Evolutionary conservation across 2,888 invertebrate genomes (phyloP).

Genomic region (Stratiomys singularior): DNA sequence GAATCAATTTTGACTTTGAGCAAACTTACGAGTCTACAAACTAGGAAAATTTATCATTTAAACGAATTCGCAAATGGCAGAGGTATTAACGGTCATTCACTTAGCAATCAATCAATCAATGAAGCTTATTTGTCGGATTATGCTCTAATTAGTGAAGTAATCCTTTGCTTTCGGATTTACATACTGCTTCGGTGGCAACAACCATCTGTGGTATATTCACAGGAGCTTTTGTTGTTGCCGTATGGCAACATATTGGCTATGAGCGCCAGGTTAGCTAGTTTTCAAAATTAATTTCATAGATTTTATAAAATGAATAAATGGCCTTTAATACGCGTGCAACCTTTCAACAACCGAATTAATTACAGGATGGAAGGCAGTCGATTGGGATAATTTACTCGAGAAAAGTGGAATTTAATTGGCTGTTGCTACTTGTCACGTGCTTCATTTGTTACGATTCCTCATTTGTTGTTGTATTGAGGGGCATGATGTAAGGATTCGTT

Average conservation of each 20-base stretch:
- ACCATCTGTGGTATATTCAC: background rate
- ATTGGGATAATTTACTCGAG: no score
- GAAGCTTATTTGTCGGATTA: conserved; percentile 41
- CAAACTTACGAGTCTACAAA: background rate
- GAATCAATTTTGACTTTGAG: background rate
- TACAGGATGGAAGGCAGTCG: background rate
- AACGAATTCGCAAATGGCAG: conserved; percentile 17
- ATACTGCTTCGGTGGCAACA: background rate
- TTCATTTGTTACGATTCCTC: no score
- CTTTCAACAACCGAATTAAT: background rate
- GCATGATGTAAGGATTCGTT: no score
- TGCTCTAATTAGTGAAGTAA: conserved; percentile 43
- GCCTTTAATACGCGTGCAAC: background rate
- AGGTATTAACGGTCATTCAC: conserved; percentile 43
- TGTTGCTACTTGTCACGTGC: no score
- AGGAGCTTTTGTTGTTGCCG: background rate
- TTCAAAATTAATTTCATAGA: conserved; percentile 1
- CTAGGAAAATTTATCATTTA: conserved; percentile 19
- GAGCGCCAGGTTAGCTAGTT: background rate
- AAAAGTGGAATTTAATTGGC: no score
- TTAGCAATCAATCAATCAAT: conserved; percentile 45
- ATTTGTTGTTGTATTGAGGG: no score
- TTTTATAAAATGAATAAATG: conserved; percentile 6
- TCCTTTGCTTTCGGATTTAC: conserved; percentile 7
- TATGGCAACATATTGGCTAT: background rate